Evolutionary conservation across 2,797 vertebrate species (phyloP).

Genomic region (Adelosebastes latens): DNA sequence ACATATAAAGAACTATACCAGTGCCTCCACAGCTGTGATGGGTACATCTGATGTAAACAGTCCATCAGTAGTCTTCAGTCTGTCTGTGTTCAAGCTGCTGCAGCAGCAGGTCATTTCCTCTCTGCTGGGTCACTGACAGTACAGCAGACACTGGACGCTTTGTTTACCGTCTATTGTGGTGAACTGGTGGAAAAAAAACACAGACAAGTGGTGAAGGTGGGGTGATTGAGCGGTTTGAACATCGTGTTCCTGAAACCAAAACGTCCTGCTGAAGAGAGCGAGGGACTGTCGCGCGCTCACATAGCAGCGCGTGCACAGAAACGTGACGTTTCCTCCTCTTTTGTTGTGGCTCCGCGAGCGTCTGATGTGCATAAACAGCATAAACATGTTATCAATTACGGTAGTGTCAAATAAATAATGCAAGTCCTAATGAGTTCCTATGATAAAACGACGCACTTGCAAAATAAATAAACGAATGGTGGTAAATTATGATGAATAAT

Average conservation of each 20-base stretch:
- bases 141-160: background rate
- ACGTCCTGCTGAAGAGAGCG: slow-evolving; percentile 26
- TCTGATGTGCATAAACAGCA: background rate
- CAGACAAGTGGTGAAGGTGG: background rate
- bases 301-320: slow-evolving; percentile 38
- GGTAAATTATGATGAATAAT: background rate
- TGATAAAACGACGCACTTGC: background rate
- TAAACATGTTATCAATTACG: background rate
- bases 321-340: slow-evolving; percentile 38
- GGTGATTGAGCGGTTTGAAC: slow-evolving; percentile 46
- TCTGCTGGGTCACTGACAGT: background rate
- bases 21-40: no score
- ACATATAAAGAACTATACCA: no score
- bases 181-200: background rate
- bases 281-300: background rate
- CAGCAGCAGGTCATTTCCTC: background rate
- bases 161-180: background rate
- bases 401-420: background rate
- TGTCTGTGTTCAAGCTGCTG: background rate
- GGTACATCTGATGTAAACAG: background rate
- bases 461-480: background rate
- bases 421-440: background rate
- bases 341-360: background rate
- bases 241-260: slow-evolving; percentile 61
- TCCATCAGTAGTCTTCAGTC: background rate